A percentile compares a stretch with the other conserved stretches of the same genome.
phyloP scores from a whole-genome alignment of 2,113 vertebrate species.

The Thamnaconus septentrionalis region DNA sequence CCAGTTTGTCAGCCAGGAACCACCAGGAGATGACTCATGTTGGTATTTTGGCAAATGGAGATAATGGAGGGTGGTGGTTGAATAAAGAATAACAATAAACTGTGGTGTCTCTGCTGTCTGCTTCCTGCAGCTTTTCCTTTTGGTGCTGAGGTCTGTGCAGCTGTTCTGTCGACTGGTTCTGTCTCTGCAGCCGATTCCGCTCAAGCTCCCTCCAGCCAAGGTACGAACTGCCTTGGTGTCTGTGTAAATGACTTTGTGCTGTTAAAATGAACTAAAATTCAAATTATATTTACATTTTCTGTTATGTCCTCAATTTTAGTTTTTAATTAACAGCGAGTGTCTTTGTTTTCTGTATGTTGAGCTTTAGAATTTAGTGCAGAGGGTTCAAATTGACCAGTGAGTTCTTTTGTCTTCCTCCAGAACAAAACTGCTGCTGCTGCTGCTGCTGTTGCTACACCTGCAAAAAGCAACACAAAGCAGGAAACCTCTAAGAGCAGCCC shows the following conservation, averaged over 20 bases:
- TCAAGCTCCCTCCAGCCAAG: slow-evolving; percentile 82
- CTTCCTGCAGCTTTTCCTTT: slow-evolving; percentile 84
- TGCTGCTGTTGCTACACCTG: slow-evolving; percentile 5
- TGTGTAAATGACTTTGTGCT: not conserved
- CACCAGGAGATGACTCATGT: slow-evolving; percentile 91
- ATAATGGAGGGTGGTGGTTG: not conserved
- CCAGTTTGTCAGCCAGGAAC: slow-evolving; percentile 79
- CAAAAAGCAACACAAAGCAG: slow-evolving; percentile 33
- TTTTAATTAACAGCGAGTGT: no score
- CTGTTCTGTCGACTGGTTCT: slow-evolving; percentile 88
- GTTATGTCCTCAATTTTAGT: no score
- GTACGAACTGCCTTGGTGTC: slow-evolving; percentile 57
- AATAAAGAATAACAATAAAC: not conserved
- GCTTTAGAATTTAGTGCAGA: no score
- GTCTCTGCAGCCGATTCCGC: slow-evolving; percentile 88
- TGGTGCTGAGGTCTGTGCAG: slow-evolving; percentile 87
- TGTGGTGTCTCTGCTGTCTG: slow-evolving; percentile 10
- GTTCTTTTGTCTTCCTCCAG: slow-evolving; percentile 33
- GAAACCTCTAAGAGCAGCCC: slow-evolving; percentile 31
- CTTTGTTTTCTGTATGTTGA: no score
- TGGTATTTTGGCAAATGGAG: slow-evolving; percentile 51
- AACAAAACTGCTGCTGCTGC: slow-evolving; percentile 23
- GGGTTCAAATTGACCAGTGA: no score
- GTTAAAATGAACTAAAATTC: no score
- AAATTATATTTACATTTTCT: no score